Evolutionary conservation across 2,113 vertebrate genomes (phyloP), one percentile per base, ranked within the genome.

Genomic region (Perca fluviatilis): DNA sequence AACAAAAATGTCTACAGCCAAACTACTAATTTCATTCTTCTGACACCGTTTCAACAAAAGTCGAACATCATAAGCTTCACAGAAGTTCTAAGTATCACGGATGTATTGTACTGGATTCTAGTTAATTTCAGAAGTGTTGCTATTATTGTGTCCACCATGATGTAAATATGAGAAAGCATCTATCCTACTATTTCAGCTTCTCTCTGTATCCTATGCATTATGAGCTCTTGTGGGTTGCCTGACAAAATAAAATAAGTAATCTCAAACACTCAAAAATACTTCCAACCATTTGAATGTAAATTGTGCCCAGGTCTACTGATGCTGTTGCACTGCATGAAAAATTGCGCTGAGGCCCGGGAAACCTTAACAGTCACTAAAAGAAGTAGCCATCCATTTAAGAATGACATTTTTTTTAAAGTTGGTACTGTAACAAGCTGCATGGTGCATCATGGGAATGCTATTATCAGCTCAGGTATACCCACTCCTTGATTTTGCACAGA

Each of bases 361-460:
- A 63, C 74, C 79, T 79, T 64, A n/a, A 15, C 36, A 85, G 64
- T 6, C 18, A 72, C 40, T 51, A 47, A 33, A 74, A 86, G 51
- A 84, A 62, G 78, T 61, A 56, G 64, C 69, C 76, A 68, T 86
- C 53, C 63, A 69, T 89, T 89, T 88, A 81, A 84, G 60, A 79
- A 79, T 60, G 57, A 58, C 63, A 73, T 80, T 80, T 87, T 62
- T 82, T 80, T 47, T 53, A 80, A 88, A 85, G 89, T 80, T 50
- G 82, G 78, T 78, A 74, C 78, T 74, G 84, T 74, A 83, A 54
- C 19, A 10, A 69, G 78, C 64, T 71, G 80, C 79, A 87, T 65
- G 77, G 77, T 80, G 89, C 83, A 90, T 92, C 83, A 90, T 87
- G 80, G 91, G 88, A 91, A 89, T 84, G 76, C 85, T 78, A 87